phyloP scores from a whole-genome alignment of 2,888 invertebrate genomes.

The Norana najaformis region DNA sequence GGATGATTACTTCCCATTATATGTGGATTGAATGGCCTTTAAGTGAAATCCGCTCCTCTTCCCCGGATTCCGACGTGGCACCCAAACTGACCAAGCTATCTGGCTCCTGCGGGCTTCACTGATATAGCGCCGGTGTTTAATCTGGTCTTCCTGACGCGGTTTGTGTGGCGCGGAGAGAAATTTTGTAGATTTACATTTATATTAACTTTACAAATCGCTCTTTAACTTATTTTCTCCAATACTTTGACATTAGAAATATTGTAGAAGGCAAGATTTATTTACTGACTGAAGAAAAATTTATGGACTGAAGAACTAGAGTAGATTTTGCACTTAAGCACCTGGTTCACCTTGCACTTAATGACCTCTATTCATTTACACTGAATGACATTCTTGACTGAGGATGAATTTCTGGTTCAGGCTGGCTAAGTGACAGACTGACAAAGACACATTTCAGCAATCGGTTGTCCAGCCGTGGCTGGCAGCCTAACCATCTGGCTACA shows the following conservation, averaged over 20 bases:
- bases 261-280: background rate
- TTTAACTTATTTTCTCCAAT: background rate
- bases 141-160: too few species aligned
- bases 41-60: too few species aligned
- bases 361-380: background rate
- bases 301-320: background rate
- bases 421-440: background rate
- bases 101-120: too few species aligned
- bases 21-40: background rate
- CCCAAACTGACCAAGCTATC: too few species aligned
- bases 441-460: background rate
- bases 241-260: background rate
- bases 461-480: background rate
- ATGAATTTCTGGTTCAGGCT: background rate
- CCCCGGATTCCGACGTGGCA: too few species aligned
- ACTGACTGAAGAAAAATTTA: background rate
- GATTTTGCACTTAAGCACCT: background rate
- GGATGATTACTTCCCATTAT: background rate
- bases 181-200: too few species aligned
- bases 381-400: background rate
- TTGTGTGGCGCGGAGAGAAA: too few species aligned
- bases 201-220: too few species aligned
- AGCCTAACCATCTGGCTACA: background rate
- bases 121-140: too few species aligned
- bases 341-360: background rate